These are phyloP conservation scores for Oceanites oceanicus DNA, from an alignment of 2,113 vertebrate species.

Conservation along the genomic window DNA sequence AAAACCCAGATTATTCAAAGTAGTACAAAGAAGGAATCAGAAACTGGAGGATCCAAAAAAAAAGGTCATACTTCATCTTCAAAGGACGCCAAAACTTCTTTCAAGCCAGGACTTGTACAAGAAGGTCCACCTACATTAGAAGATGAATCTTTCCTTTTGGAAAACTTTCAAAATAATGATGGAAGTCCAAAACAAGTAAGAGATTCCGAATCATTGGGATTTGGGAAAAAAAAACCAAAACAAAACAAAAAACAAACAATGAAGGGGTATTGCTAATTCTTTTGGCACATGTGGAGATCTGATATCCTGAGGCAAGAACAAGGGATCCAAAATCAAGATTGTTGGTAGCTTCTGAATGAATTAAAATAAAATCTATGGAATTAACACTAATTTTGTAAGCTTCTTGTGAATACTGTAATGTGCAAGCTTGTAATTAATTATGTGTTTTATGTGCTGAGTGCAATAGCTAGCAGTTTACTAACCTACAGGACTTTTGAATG, in stretches of 20 bases:
- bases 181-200: constrained; percentile 57
- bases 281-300: not conserved
- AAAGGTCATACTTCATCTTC: not conserved
- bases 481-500: not conserved
- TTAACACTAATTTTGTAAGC: constrained; percentile 22
- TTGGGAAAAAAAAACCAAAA: not conserved
- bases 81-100: constrained; percentile 37
- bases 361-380: constrained; percentile 7
- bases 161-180: not conserved
- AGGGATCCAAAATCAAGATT: not conserved
- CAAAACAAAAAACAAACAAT: not conserved
- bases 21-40: constrained; percentile 59
- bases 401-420: not conserved
- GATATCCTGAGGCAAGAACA: not conserved
- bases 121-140: not conserved
- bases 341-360: not conserved
- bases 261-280: not conserved
- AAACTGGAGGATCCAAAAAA: constrained; percentile 37
- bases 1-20: not conserved
- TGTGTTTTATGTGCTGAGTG: not conserved
- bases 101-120: not conserved
- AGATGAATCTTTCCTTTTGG: constrained; percentile 11
- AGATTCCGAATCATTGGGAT: not conserved
- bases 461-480: not conserved
- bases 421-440: not conserved